Base-by-base conservation (phyloP, 2,797 vertebrate genomes). In the Graptemys geographica region DNA sequence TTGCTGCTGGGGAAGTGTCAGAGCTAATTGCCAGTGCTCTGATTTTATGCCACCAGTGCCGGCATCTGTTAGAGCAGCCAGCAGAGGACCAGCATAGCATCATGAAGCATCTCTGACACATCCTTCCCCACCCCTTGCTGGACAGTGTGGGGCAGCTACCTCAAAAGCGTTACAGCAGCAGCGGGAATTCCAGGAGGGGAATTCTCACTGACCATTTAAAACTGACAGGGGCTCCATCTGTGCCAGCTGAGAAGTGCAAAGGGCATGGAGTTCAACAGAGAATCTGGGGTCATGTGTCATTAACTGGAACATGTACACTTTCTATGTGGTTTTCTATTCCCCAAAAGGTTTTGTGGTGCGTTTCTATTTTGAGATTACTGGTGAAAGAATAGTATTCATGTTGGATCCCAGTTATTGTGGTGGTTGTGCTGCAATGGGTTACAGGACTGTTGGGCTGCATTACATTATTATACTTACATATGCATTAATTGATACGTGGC, bases 341-440 rank as follows among this genome's bases (percentile, higher is more conserved):
- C 25, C 23, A 12, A 11, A 74, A 44, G 72, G 23, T 41, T 44
- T 41, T 74, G 72, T 41, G 87, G 33, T 82, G 56, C 3, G 23
- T 59, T n/a, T 25, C 44, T 44, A 49, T 81, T 1, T 47, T 0
- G 2, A 74, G 41, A 74, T 74, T 74, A 74, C 53, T 57, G 52
- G 21, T 0, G 0, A 65, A 88, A 81, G 62, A 33, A 59, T 3
- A 83, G 41, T 18, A 33, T 28, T 37, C 31, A 37, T 41, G 13
- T 33, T 33, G 56, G 74, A 55, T 21, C 62, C 5, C 0, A 0
- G 23, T 57, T 25, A 15, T 13, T 0, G 0, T 41, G 33, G 6
- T 8, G 16, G 13, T 37, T 51, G 15, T 37, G 78, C 65, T n/a
- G 16, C 81, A 82, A 69, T 0, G 0, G 23, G 84, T 21, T 79